A percentile compares a stretch with the other conserved stretches of the same genome.
phyloP scores from a whole-genome alignment of 1,140 invertebrate genomes.

The Oedothorax gibbosus region DNA sequence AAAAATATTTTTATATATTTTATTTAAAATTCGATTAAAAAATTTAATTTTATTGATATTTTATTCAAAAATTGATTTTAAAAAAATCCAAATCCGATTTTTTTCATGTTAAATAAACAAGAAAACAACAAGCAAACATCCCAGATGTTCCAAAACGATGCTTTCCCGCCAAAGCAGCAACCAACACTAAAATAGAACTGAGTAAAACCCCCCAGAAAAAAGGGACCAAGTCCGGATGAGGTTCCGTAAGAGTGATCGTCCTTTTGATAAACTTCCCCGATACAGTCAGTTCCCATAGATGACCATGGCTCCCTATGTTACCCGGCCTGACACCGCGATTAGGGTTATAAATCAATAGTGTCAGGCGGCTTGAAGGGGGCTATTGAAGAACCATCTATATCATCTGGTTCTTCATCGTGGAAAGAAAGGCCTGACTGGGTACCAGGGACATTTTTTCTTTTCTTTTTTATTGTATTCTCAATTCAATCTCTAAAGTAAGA shows the following conservation, averaged over 20 bases:
- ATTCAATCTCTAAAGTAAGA: too few species aligned
- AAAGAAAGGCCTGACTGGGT: conserved; percentile 18
- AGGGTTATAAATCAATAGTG: conserved; percentile 59
- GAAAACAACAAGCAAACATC: too few species aligned
- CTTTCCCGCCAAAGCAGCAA: too few species aligned
- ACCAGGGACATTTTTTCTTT: background rate
- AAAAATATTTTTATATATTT: too few species aligned
- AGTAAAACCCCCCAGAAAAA: background rate
- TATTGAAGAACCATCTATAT: conserved; percentile 58
- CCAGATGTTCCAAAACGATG: too few species aligned
- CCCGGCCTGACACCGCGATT: conserved; percentile 45
- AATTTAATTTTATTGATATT: too few species aligned
- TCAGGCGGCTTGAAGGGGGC: conserved; percentile 44
- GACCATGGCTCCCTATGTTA: conserved; percentile 47
- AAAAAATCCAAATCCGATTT: too few species aligned
- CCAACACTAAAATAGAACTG: background rate
- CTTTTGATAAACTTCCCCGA: conserved; percentile 57
- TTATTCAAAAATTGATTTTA: too few species aligned
- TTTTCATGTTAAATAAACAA: too few species aligned
- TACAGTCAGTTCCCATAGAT: conserved; percentile 20
- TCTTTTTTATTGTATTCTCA: conserved; percentile 2
- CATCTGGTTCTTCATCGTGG: conserved; percentile 47
- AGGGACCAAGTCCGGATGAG: conserved; percentile 23
- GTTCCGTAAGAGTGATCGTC: conserved; percentile 49
- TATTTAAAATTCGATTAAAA: too few species aligned